Evolutionary conservation across 64 coral and sea anemone genomes (phyloP), one percentile per base, ranked within the genome.

Genomic region (Stichodactyla mertensii): DNA sequence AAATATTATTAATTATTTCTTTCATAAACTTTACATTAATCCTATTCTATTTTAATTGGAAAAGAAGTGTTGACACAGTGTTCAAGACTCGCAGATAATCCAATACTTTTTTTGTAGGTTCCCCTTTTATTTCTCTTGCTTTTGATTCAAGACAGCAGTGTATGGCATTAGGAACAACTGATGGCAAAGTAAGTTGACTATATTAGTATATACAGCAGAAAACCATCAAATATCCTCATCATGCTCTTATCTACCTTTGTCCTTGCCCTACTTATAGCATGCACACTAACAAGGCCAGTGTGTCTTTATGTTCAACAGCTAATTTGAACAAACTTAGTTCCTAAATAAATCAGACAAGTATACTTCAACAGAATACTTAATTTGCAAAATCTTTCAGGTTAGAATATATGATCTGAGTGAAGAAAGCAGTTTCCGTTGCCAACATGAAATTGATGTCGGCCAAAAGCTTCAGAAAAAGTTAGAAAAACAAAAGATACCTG

Each of bases 91-190:
- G 1, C 56, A 58, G 56, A 58, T 58, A 58, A 58, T 58, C 56
- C 56, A 19, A 19, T 20, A 19, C n/a, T 8, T 54, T 54, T 81
- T 52, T 81, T 83, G 26, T 57, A 98, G 95, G 89, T 19, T 81
- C 88, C 85, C 92, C 95, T 26, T 98, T 98, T 61, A 82, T 98
- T 28, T 98, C 89, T 80, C 89, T 98, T n/a, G 89, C 92, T 82
- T 85, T 92, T 77, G 92, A 98, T 67, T 61, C 92, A 71, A 86
- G 55, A 52, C 83, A 84, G 85, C 61, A 94, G 13, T 86, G 90
- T 77, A 92, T 98, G 74, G 89, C 89, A 15, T 78, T 94, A 78
- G 95, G 95, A 8, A 80, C 92, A 51, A 88, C 95, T 45, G 95
- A 98, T 92, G 92, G 92, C 82, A 98, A 92, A 89, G 95, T 98